Percentiles rank a stretch among this genome's conserved stretches.
Conservation (phyloP, 2,888 invertebrate species). For the Baccha elongata region DNA sequence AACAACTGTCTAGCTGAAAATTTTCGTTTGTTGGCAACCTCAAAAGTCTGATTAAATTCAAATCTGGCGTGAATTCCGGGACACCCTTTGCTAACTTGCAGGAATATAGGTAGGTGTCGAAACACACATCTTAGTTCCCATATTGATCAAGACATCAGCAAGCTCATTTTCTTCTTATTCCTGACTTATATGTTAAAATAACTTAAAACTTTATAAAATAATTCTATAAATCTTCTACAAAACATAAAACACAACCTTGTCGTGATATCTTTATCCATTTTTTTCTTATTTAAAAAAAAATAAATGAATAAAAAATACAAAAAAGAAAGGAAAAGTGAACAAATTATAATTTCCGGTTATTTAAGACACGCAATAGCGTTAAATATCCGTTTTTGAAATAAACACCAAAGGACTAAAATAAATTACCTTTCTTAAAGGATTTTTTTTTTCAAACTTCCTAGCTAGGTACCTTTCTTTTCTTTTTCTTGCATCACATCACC, state of each 20-base stretch:
- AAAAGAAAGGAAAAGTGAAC: slow-evolving; percentile 45
- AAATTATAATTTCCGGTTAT: slow-evolving; percentile 73
- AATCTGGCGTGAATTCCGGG: no score
- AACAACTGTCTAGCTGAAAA: no score
- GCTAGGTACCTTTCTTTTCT: slow-evolving; percentile 42
- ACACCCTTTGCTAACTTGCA: no score
- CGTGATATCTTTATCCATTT: neutral
- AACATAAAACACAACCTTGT: no score
- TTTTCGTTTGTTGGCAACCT: no score
- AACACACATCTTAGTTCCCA: no score
- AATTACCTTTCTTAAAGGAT: slow-evolving; percentile 67
- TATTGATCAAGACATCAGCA: no score
- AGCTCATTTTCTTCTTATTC: no score
- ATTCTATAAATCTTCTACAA: no score
- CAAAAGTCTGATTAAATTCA: no score
- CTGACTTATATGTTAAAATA: no score
- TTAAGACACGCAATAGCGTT: slow-evolving; percentile 68
- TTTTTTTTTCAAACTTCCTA: slow-evolving; percentile 25
- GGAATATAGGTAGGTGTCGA: no score
- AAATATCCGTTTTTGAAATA: slow-evolving; percentile 60
- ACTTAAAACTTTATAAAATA: neutral
- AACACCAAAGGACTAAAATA: slow-evolving; percentile 56
- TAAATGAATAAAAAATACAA: slow-evolving; percentile 17
- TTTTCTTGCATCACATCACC: slow-evolving; percentile 21
- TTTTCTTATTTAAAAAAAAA: neutral